Evolutionary conservation across 2,888 invertebrate species (phyloP), one percentile per base, ranked within the genome.

Genomic region (Amphipyra tragopoginis): DNA sequence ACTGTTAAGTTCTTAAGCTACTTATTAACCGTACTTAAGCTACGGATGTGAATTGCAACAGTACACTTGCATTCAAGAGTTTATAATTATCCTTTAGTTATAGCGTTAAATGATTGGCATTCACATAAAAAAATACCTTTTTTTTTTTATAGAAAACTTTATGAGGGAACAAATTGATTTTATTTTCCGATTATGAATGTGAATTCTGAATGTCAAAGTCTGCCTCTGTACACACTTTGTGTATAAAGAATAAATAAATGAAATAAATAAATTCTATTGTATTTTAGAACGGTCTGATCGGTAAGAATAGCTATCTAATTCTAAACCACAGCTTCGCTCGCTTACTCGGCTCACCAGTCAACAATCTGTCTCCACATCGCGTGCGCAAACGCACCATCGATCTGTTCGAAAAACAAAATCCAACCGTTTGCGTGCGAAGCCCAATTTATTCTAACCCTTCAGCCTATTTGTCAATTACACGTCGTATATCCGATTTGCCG

Each of bases 391-490:
- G 79, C 77, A 71, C 57, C 71, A 66, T 74, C 61, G 69, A 66
- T 71, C 71, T 21, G 21, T 21, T 45, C 50, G 62, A 67, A 71
- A 68, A 75, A 64, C 67, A 72, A 72, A 75, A 66, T 60, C 72
- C 61, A 70, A 62, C 58, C 55, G 65, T 74, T 79, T 63, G 77
- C 79, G 74, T 78, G 75, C 72, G 76, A 79, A 80, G 67, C 77
- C 82, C 85, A 84, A 85, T 84, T 85, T 84, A 82, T 80, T 80
- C 85, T 82, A 81, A 79, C 59, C 80, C 79, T 81, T 83, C 72
- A 78, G 79, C 79, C 87, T 89, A 92, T 94, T 94, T 93, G 94
- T 94, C 94, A 94, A 93, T 93, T 90, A 90, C 86, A 88, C 86
- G 88, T 90, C 91, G 69, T 70, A 75, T 79, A 79, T 77, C 77